Conservation (phyloP, 2,888 invertebrate species). For the Periphyllus acericola region DNA sequence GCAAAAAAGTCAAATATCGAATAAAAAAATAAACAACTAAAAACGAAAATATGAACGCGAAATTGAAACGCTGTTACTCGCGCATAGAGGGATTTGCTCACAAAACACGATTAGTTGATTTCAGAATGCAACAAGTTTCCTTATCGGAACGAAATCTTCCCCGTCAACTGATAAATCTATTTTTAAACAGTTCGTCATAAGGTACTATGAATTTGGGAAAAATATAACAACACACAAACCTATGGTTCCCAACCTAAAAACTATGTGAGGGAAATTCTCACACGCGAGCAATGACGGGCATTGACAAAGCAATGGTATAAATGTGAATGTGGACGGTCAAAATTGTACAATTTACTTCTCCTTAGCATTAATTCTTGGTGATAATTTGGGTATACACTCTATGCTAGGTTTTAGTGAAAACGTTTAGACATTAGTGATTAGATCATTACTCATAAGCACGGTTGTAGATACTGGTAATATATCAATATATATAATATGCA, state of each 20-base stretch:
- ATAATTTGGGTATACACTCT: neutral
- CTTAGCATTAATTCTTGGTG: neutral
- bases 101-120: neutral
- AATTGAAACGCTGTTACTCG: constrained; percentile 9
- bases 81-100: constrained; percentile 18
- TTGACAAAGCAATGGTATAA: constrained; percentile 6
- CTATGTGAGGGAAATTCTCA: too few relatives aligned
- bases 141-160: constrained; percentile 10
- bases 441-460: too few relatives aligned
- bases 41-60: constrained; percentile 27
- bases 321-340: neutral
- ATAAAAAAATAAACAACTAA: constrained; percentile 28
- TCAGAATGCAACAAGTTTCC: neutral
- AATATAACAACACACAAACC: too few relatives aligned
- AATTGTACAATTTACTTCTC: neutral
- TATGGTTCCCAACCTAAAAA: too few relatives aligned
- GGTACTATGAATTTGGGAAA: too few relatives aligned
- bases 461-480: too few relatives aligned
- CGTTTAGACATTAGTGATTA: too few relatives aligned
- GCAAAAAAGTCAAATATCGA: constrained; percentile 16
- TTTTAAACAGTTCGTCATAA: constrained; percentile 25
- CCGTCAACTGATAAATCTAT: constrained; percentile 24
- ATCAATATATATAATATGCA: too few relatives aligned
- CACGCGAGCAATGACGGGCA: too few relatives aligned
- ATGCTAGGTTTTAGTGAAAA: too few relatives aligned